These are phyloP conservation scores for Meiosimyza decipiens DNA, from an alignment of 2,888 invertebrate species.

Conservation along the genomic window DNA sequence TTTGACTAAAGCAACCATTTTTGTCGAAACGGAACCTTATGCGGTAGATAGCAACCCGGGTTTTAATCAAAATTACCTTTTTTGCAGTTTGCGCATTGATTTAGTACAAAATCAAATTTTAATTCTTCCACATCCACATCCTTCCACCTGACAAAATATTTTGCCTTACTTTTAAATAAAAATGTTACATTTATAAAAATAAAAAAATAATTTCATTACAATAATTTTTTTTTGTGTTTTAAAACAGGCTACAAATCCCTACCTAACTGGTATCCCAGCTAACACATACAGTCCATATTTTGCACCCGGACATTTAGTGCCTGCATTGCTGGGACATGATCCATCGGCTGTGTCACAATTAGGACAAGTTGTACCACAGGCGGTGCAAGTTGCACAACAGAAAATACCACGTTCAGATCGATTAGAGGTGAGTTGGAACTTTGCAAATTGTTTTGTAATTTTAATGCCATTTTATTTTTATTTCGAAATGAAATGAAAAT, in stretches of 20 bases:
- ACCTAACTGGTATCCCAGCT: conserved; percentile 90
- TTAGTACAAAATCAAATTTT: too few relatives aligned
- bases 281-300: conserved; percentile 93
- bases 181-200: too few relatives aligned
- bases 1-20: too few relatives aligned
- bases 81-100: too few relatives aligned
- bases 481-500: conserved; percentile 12
- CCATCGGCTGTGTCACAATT: conserved; percentile 83
- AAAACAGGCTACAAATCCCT: conserved; percentile 86
- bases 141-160: too few relatives aligned
- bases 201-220: too few relatives aligned
- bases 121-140: too few relatives aligned
- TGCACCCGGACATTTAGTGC: conserved; percentile 88
- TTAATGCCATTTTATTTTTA: neutral
- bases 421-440: conserved; percentile 84
- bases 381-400: conserved; percentile 89
- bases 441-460: conserved; percentile 23
- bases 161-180: too few relatives aligned
- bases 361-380: conserved; percentile 83
- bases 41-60: too few relatives aligned
- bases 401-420: conserved; percentile 95
- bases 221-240: conserved; percentile 33
- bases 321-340: conserved; percentile 89
- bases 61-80: too few relatives aligned
- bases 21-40: too few relatives aligned